Evolutionary conservation across 2,113 vertebrate genomes (phyloP).

Genomic region (Rhea americana): DNA sequence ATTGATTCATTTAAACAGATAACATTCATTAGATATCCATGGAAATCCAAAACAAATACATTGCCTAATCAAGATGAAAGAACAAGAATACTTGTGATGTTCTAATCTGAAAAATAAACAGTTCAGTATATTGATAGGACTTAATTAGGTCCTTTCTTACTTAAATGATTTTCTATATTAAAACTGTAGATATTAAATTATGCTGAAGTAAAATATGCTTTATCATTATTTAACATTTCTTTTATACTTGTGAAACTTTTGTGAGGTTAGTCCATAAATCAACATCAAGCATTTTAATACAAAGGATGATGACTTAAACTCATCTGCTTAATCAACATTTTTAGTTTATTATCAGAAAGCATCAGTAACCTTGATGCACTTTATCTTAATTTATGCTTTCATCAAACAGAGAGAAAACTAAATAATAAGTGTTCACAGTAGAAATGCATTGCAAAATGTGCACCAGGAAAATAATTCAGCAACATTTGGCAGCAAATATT

Average conservation of each 20-base stretch:
- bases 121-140: constrained; percentile 65
- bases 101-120: constrained; percentile 78
- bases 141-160: constrained; percentile 73
- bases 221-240: constrained; percentile 48
- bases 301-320: constrained; percentile 61
- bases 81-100: constrained; percentile 66
- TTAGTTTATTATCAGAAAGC: constrained; percentile 59
- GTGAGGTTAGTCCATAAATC: constrained; percentile 57
- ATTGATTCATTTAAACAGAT: constrained; percentile 42
- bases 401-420: constrained; percentile 45
- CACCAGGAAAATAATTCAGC: constrained; percentile 22
- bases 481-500: constrained; percentile 11
- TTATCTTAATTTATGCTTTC: constrained; percentile 67
- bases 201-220: constrained; percentile 45
- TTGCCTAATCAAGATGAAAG: constrained; percentile 75
- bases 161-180: constrained; percentile 75
- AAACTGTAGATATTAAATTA: constrained; percentile 62
- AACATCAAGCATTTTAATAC: constrained; percentile 71
- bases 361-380: constrained; percentile 61
- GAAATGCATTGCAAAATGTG: constrained; percentile 49
- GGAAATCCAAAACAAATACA: constrained; percentile 70
- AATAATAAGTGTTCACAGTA: constrained; percentile 30
- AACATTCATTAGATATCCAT: constrained; percentile 45
- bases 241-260: constrained; percentile 46
- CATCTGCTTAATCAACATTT: constrained; percentile 70